These are phyloP conservation scores for Anthoscopus minutus DNA, from an alignment of 2,113 vertebrate species.

Conservation along the genomic window DNA sequence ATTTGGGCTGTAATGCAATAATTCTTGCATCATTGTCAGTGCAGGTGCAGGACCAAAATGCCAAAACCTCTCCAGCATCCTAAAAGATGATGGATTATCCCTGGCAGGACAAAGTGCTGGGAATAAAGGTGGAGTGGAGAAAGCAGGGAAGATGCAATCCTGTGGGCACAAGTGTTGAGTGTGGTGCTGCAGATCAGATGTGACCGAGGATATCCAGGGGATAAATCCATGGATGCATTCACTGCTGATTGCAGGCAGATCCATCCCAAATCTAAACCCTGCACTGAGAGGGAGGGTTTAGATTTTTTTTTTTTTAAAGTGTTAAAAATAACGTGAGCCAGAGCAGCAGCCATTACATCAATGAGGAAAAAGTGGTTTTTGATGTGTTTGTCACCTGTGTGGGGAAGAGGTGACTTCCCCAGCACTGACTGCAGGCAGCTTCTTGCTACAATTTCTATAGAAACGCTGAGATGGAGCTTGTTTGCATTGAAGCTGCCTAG, in stretches of 20 bases:
- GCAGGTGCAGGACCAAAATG: neutral
- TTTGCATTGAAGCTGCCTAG: accelerated
- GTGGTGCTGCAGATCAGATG: neutral
- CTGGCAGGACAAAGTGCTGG: neutral
- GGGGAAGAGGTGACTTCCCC: neutral
- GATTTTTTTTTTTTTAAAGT: neutral
- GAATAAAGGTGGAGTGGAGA: neutral
- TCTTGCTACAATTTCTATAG: accelerated
- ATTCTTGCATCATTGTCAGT: neutral
- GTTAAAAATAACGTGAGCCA: neutral
- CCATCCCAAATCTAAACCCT: too few species aligned
- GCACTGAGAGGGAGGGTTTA: neutral
- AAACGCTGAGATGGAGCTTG: accelerated
- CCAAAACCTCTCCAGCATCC: neutral
- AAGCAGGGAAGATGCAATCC: neutral
- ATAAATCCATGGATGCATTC: accelerated
- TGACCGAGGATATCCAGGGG: neutral
- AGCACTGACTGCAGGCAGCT: accelerated
- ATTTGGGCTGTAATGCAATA: neutral
- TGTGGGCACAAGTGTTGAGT: neutral
- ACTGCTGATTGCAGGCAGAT: neutral
- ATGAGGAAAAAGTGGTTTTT: neutral
- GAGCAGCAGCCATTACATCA: neutral
- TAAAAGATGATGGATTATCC: neutral
- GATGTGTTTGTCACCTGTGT: neutral